Base-by-base conservation (phyloP, 1,140 invertebrate genomes). In the Drosophila mojavensis region DNA sequence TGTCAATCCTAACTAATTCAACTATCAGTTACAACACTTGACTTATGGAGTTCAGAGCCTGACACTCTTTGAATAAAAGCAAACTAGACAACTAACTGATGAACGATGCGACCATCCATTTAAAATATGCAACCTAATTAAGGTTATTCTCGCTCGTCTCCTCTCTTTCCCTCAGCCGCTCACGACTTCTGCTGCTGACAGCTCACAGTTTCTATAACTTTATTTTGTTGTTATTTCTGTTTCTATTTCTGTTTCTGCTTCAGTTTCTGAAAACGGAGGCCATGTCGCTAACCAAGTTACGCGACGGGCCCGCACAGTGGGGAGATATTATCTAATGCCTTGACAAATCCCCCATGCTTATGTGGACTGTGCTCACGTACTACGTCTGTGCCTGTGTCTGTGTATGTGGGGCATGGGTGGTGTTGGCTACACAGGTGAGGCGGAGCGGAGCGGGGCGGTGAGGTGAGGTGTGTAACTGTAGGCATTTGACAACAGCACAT, bases 241-340 rank as follows among this genome's bases (percentile, higher is more conserved):
- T 45, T 67, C 47, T 26, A 30, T 15, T 55, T 53, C 13, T 55
- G 39, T 62, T 24, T 60, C 33, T 54, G 13, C 47, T 53, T 65
- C 33, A 50, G 10, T 39, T 45, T 67, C 47, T 26, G 66, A 54
- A 64, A 58, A 63, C 43, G 68, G 59, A 73, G 64, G 64, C 70
- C 70, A 48, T 64, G 72, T 71, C 61, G 61, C 73, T 71, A 75
- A 72, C 64, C 67, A 51, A 56, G 62, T 66, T 81, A 76, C 70
- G 81, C 82, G 60, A 70, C 66, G 61, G 54, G 73, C 55, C 58
- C 73, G 61, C 68, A 71, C 73, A 74, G 50, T 45, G 43, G 17
- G 54, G 36, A 86, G 82, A 86, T 83, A 88, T 83, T 88, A 88
- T 88, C 84, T 88, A 88, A 88, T 43, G 83, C 83, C 76, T 13